Base-by-base conservation (phyloP, 2,888 invertebrate genomes). In the Hirtodrosophila alboralis region DNA sequence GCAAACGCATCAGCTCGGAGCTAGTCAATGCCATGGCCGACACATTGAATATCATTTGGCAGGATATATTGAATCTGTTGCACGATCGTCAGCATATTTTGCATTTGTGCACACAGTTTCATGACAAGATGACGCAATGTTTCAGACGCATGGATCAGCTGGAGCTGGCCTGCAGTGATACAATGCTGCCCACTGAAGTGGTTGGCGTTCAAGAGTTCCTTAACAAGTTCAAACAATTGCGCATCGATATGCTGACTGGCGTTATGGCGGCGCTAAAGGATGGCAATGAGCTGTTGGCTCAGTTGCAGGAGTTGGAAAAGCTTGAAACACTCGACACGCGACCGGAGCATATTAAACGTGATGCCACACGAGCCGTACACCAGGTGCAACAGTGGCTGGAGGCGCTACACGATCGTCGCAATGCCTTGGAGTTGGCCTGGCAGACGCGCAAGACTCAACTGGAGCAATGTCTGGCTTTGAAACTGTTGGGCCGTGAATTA, bases 21-120 rank as follows among this genome's bases (percentile, higher is more conserved):
- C 95, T 97, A 21, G 96, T 96, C 89, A 94, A 95, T 54, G 96
- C 96, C 27, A 97, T 97, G 97, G 96, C 96, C 10, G 95, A 96
- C 87, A 94, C 94, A 4, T 88, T 95, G 40, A 93, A 93, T 52
- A 91, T 93, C 59, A 94, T 94, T 3, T 97, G 97, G 97, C 93
- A 93, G 80, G 96, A 97, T 88, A 94, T 97, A 53, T 94, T 96
- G 88, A 92, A 92, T 66, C 94, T 96, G 84, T 91, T 97, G 72
- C 95, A 96, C 81, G 93, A 94, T 65, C 92, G 97, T 44, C 95
- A 95, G 85, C 92, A 93, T 75, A 93, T 97, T 63, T 92, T 97
- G 37, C 95, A 95, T 78, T 91, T 95, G 75, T 95, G 96, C 87
- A 94, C 95, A 31, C 92, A 94, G 67, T 96, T 96, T 88, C 96